Evolutionary conservation across 2,797 vertebrate species (phyloP).

Genomic region (Aotus griseimembra): DNA sequence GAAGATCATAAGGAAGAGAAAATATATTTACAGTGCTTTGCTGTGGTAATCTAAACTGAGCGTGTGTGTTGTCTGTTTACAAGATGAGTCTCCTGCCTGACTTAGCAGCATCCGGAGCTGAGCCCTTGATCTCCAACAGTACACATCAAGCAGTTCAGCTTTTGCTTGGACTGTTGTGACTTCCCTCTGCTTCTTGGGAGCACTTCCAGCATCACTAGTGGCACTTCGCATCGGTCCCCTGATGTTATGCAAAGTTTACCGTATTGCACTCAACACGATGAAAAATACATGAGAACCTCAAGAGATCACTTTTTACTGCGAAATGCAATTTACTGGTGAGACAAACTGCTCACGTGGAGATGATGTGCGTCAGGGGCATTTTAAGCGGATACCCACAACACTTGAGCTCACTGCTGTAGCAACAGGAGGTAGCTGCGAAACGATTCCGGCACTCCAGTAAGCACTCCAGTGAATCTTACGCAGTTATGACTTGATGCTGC

Average conservation of each 20-base stretch:
- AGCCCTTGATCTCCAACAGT: not conserved
- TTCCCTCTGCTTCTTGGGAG: not conserved
- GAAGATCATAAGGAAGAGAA: not conserved
- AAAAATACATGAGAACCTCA: not conserved
- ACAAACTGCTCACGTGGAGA: not conserved
- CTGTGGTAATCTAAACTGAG: no score
- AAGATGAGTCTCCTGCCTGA: not conserved
- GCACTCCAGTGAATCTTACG: not conserved
- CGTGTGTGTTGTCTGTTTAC: not conserved
- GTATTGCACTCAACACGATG: not conserved
- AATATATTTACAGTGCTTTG: no score
- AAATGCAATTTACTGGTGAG: not conserved
- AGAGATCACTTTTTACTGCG: not conserved
- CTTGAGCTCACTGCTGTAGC: not conserved
- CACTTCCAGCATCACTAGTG: not conserved
- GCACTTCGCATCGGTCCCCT: not conserved
- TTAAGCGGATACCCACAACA: not conserved
- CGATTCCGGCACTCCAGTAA: not conserved
- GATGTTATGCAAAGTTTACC: not conserved
- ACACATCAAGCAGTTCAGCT: no score
- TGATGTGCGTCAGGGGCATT: not conserved
- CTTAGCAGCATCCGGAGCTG: not conserved
- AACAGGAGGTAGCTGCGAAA: not conserved
- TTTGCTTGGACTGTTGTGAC: not conserved
- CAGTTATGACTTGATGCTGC: not conserved